Conservation (phyloP, 1,140 invertebrate species). For the Meteorus sp. region DNA sequence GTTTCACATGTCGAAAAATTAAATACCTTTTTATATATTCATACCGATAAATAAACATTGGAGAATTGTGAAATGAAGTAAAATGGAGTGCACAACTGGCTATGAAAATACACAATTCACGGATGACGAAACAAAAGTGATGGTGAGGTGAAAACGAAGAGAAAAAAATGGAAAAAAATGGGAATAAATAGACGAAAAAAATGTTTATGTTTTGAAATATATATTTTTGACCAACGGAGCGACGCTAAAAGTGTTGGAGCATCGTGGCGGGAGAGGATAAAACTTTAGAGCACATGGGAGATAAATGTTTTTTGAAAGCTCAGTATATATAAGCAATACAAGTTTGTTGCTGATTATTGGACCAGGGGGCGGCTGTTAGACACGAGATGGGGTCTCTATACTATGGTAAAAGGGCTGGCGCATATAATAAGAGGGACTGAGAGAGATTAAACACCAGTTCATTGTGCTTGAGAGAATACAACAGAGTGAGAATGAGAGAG, state of each 20-base stretch:
- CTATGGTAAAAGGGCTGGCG: not conserved
- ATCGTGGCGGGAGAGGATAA: not conserved
- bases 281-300: not conserved
- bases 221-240: not conserved
- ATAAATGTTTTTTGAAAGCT: slow-evolving; percentile 28
- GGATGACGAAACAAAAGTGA: too few relatives aligned
- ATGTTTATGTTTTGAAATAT: too few relatives aligned
- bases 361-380: slow-evolving; percentile 6
- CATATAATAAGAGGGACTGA: not conserved
- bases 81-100: too few relatives aligned
- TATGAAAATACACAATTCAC: too few relatives aligned
- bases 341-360: not conserved
- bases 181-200: not conserved
- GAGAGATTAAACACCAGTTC: not conserved
- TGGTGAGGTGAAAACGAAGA: too few relatives aligned
- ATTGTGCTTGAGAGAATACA: slow-evolving; percentile 2
- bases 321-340: too few relatives aligned
- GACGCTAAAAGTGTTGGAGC: slow-evolving; percentile 6
- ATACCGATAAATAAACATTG: too few relatives aligned
- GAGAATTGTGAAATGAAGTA: too few relatives aligned
- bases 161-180: not conserved
- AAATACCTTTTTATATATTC: too few relatives aligned
- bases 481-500: slow-evolving; percentile 1
- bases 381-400: slow-evolving; percentile 10
- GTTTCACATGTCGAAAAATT: slow-evolving; percentile 1